Conservation (phyloP, 2,888 invertebrate genomes). For the Xestia xanthographa region DNA sequence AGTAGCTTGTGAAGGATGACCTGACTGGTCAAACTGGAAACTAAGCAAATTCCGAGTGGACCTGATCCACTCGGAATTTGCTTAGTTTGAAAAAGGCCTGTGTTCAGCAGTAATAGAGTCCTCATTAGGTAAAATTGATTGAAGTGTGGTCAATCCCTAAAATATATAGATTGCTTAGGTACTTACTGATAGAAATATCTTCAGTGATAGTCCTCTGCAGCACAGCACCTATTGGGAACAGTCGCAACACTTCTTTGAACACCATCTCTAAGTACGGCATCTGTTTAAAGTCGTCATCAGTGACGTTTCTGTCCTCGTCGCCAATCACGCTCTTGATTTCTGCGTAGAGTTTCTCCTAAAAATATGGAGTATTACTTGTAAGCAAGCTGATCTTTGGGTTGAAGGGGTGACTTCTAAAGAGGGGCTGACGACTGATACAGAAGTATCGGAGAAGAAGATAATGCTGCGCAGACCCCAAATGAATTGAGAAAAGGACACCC, state of each 20-base stretch:
- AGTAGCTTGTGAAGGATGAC: too few relatives aligned
- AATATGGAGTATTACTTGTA: conserved; percentile 17
- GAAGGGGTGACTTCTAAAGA: neutral
- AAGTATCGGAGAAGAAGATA: neutral
- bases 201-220: conserved; percentile 81
- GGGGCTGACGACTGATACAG: neutral
- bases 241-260: conserved; percentile 81
- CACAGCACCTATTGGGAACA: conserved; percentile 83
- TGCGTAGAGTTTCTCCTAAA: conserved; percentile 79
- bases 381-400: neutral
- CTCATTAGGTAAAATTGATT: too few relatives aligned
- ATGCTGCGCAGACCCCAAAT: neutral
- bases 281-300: conserved; percentile 78
- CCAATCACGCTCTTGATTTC: conserved; percentile 80
- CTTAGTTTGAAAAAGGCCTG: neutral
- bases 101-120: neutral
- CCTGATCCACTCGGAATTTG: too few relatives aligned
- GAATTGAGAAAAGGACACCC: neutral
- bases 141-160: too few relatives aligned
- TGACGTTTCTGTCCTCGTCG: conserved; percentile 73
- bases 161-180: too few relatives aligned
- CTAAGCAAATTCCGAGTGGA: too few relatives aligned
- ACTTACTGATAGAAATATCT: conserved; percentile 80
- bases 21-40: neutral
- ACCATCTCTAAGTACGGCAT: conserved; percentile 86